Conservation (phyloP, 1,140 invertebrate genomes). For the Drosophila melanogaster region Release_6_plus_ISO1_MT NT_033779.5:11863001-11863500, state of each 20-base stretch:
- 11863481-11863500: conserved; percentile 56
- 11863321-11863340: conserved; percentile 60
- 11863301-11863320: conserved; percentile 56
- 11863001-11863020: conserved; percentile 49
- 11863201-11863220: conserved; percentile 42
- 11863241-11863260: conserved; percentile 49
- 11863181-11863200: conserved; percentile 53
- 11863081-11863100: conserved; percentile 79
- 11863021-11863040: not conserved
- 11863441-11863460: conserved; percentile 39
- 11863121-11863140: conserved; percentile 52
- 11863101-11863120: conserved; percentile 18
- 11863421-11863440: conserved; percentile 79
- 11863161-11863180: conserved; percentile 45
- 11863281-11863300: conserved; percentile 30
- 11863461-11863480: conserved; percentile 8
- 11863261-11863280: conserved; percentile 26
- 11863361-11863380: conserved; percentile 19
- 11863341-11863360: conserved; percentile 49
- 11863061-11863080: conserved; percentile 26
- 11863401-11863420: conserved; percentile 81
- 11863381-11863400: conserved; percentile 68
- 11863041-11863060: not conserved
- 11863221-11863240: conserved; percentile 72
- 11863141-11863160: conserved; percentile 53